Evolutionary conservation across 2,888 invertebrate species (phyloP).

Genomic region (Rhamnusium bicolor): DNA sequence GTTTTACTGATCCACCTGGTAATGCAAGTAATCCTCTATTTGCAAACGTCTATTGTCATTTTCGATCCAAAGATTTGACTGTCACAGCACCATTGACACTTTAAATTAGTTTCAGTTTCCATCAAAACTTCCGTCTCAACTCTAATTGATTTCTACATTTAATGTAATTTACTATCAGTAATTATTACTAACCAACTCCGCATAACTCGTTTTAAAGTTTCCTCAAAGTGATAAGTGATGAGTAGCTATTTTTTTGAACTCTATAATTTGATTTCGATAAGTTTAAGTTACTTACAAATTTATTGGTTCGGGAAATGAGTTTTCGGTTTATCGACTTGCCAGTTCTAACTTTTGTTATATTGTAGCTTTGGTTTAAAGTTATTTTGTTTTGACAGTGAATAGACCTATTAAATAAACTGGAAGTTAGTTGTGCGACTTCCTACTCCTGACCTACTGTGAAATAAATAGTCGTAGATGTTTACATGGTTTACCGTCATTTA

Average conservation of each 20-base stretch:
- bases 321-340: conserved; percentile 13
- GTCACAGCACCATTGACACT: conserved; percentile 33
- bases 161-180: conserved; percentile 31
- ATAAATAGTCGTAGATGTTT: neutral
- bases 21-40: neutral
- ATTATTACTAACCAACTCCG: conserved; percentile 23
- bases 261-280: conserved; percentile 24
- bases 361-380: neutral
- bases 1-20: neutral
- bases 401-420: neutral
- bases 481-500: neutral
- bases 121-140: conserved; percentile 28
- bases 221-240: conserved; percentile 17
- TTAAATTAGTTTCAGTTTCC: conserved; percentile 35
- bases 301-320: neutral
- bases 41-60: neutral
- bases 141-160: conserved; percentile 32
- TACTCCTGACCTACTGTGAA: neutral
- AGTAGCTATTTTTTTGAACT: conserved; percentile 5
- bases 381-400: neutral
- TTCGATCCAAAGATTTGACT: conserved; percentile 13
- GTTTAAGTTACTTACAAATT: conserved; percentile 6
- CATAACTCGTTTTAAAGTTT: conserved; percentile 10
- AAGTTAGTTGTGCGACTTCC: neutral
- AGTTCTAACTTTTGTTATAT: conserved; percentile 11